Percentiles rank a stretch among this genome's conserved stretches.
Evolutionary conservation across 2,888 invertebrate genomes (phyloP).

Genomic region (Tipula unca): DNA sequence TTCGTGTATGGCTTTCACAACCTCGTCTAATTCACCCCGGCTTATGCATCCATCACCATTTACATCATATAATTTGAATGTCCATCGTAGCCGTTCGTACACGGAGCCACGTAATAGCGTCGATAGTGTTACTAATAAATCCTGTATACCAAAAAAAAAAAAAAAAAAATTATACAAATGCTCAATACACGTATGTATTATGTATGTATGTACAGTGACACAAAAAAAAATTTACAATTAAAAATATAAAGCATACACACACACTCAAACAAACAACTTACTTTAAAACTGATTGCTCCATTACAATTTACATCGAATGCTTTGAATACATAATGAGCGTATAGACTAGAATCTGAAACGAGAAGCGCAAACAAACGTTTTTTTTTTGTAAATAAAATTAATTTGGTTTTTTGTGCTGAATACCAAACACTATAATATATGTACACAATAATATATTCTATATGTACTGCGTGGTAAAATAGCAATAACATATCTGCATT

Average conservation of each 20-base stretch:
- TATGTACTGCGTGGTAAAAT: no score
- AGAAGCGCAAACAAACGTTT: background rate
- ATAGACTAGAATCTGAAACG: slow-evolving; percentile 82
- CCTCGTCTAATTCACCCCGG: slow-evolving; percentile 79
- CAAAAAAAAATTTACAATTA: background rate
- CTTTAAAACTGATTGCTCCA: slow-evolving; percentile 95
- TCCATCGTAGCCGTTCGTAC: slow-evolving; percentile 92
- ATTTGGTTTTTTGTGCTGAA: background rate
- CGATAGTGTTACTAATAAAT: slow-evolving; percentile 86
- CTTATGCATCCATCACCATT: slow-evolving; percentile 96
- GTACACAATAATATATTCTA: background rate
- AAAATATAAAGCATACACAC: background rate
- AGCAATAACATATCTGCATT: slow-evolving; percentile 14
- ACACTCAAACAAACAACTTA: slow-evolving; percentile 50
- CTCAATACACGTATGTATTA: no score
- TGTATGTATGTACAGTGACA: background rate
- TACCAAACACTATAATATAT: background rate
- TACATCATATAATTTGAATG: slow-evolving; percentile 91
- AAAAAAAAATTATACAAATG: slow-evolving; percentile 21
- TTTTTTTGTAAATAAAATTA: background rate
- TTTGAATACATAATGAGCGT: slow-evolving; percentile 98
- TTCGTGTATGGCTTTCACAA: slow-evolving; percentile 85
- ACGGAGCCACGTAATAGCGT: slow-evolving; percentile 86
- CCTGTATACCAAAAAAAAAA: slow-evolving; percentile 50
- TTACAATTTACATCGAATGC: slow-evolving; percentile 96